Evolutionary conservation across 2,113 vertebrate species (phyloP).

Genomic region (Cavia aperea): DNA sequence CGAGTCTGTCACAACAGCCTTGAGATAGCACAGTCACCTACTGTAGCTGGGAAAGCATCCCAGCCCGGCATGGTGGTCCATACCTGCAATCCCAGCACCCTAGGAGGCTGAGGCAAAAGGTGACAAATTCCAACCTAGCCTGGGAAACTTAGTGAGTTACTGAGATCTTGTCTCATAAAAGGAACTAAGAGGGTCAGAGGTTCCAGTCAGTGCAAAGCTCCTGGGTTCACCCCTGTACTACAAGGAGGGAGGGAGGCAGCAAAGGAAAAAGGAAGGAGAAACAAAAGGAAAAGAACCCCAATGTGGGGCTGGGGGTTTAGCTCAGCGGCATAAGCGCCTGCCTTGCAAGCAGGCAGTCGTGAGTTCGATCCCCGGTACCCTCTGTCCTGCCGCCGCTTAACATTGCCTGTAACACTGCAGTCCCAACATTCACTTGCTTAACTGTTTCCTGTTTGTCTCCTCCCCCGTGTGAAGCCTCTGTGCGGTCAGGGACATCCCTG

Average conservation of each 20-base stretch:
- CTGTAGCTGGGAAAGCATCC: background rate
- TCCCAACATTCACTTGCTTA: background rate
- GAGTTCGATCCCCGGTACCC: too few relatives aligned
- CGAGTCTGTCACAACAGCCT: background rate
- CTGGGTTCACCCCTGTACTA: background rate
- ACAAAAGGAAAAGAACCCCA: background rate
- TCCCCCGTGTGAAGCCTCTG: rapidly evolving
- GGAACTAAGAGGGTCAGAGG: background rate
- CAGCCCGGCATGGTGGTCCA: background rate
- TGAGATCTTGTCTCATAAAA: background rate
- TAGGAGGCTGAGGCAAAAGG: background rate
- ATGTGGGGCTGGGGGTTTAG: too few relatives aligned
- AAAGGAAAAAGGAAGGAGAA: background rate
- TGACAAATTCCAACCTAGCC: background rate
- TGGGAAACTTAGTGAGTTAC: background rate
- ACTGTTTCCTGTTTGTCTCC: background rate
- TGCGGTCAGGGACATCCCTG: rapidly evolving
- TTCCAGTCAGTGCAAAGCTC: background rate
- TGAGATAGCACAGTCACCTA: background rate
- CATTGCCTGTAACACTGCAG: background rate
- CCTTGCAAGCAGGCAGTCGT: too few relatives aligned
- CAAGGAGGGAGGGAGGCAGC: background rate
- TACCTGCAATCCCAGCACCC: background rate
- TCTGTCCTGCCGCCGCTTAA: background rate
- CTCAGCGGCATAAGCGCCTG: too few relatives aligned